Evolutionary conservation across 2,797 vertebrate genomes (phyloP), one percentile per base, ranked within the genome.

Genomic region (Tenualosa ilisha): DNA sequence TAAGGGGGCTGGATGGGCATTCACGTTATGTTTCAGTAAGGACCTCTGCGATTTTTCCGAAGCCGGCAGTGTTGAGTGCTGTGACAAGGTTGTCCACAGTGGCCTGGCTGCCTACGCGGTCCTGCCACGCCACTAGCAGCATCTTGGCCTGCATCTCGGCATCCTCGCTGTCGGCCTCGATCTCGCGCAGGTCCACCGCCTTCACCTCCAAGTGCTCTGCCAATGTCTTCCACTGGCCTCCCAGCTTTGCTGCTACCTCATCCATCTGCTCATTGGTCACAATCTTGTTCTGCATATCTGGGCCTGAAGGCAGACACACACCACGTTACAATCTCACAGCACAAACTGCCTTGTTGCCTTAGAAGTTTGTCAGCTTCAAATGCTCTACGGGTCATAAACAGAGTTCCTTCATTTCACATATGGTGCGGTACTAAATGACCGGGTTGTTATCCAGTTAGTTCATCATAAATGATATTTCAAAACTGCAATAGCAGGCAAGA

Each of bases 101-200:
- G 0, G 98, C 97, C 0, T 98, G 97, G 0, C 92, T 3, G 0
- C 97, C 97, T 90, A 99, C 98, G 86, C 98, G 93, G 86, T 99
- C 98, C 93, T 99, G 98, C 98, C 98, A 99, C 87, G 97, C 96
- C 1, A 99, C 97, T 20, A 99, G 96, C 90, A 99, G 94, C 94
- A 99, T 97, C 90, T 97, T 98, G 0, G 98, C 98, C 91, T 98
- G 97, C 95, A 98, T 97, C 87, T 96, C 96, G 22, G 96, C 86
- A 0, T 99, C 98, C 87, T 99, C 98, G 0, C 97, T 97, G 87
- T 99, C 98, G 0, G 94, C 95, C 91, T 99, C 98, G 0, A 99
- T 99, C 93, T 97, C 97, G 20, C 96, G 94, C 85, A 99, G 92
- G 84, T 99, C 98, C 0, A 95, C 93, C 0, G 97, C 97, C 91